Evolutionary conservation across 2,888 invertebrate species (phyloP).

Genomic region (Perizoma flavofasciatum): DNA sequence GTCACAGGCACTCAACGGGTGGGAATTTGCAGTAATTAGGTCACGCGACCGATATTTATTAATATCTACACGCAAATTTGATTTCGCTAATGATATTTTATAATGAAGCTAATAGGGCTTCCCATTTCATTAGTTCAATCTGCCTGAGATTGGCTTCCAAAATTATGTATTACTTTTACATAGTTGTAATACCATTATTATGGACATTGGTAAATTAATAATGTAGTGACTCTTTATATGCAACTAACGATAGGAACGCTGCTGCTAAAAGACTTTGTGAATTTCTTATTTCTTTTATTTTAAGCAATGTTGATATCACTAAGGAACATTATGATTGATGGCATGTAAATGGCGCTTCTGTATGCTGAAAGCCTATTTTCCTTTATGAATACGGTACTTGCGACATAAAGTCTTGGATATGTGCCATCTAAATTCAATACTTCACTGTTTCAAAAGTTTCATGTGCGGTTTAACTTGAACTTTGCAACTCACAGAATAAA

Average conservation of each 20-base stretch:
- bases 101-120: slow-evolving; percentile 8
- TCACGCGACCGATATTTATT: slow-evolving; percentile 51
- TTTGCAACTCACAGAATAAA: slow-evolving; percentile 35
- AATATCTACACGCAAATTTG: slow-evolving; percentile 32
- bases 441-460: slow-evolving; percentile 1
- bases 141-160: too few relatives aligned
- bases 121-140: too few relatives aligned
- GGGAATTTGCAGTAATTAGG: slow-evolving; percentile 50
- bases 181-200: too few relatives aligned
- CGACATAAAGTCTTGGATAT: slow-evolving; percentile 1
- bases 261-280: too few relatives aligned
- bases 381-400: slow-evolving; percentile 1
- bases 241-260: too few relatives aligned
- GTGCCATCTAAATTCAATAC: slow-evolving; percentile 9
- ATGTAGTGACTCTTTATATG: too few relatives aligned
- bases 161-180: too few relatives aligned
- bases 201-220: too few relatives aligned
- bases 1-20: slow-evolving; percentile 43
- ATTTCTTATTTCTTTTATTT: slow-evolving; percentile 9
- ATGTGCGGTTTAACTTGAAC: slow-evolving; percentile 39
- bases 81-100: slow-evolving; percentile 24
- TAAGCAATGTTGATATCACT: slow-evolving; percentile 9
- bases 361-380: slow-evolving; percentile 6
- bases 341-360: slow-evolving; percentile 2
- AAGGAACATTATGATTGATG: slow-evolving; percentile 16